Evolutionary conservation across 2,113 vertebrate genomes (phyloP).

Genomic region (Atrichornis clamosus): DNA sequence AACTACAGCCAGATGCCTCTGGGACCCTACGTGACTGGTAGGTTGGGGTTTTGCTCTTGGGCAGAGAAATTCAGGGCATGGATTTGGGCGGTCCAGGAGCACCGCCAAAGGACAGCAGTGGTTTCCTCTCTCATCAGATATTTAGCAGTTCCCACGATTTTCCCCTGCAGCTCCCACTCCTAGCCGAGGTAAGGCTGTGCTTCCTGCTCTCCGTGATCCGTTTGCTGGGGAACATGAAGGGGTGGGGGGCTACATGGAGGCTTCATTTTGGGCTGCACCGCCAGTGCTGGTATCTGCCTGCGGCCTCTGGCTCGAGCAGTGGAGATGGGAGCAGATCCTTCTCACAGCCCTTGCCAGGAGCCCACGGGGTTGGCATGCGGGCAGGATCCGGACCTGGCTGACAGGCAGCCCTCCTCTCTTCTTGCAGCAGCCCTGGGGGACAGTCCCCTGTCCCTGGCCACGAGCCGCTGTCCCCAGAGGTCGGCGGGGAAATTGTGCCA

Average conservation of each 20-base stretch:
- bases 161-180: slow-evolving; percentile 52
- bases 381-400: not conserved
- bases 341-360: not conserved
- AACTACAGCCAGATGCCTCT: slow-evolving; percentile 99
- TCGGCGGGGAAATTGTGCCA: slow-evolving; percentile 71
- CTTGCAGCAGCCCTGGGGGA: slow-evolving; percentile 63
- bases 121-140: slow-evolving; percentile 64
- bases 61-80: not conserved
- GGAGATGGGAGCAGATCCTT: not conserved
- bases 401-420: not conserved
- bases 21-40: slow-evolving; percentile 95
- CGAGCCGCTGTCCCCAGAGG: slow-evolving; percentile 65
- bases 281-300: not conserved
- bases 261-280: not conserved
- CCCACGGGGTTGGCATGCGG: not conserved
- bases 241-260: not conserved
- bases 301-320: rapidly evolving
- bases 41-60: not conserved
- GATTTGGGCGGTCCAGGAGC: not conserved
- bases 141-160: slow-evolving; percentile 66
- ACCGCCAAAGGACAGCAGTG: not conserved
- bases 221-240: rapidly evolving
- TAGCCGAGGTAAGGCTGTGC: slow-evolving; percentile 65
- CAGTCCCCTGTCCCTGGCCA: not conserved
- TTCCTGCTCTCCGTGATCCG: rapidly evolving